These are phyloP conservation scores for Danio choprae DNA, from an alignment of 2,797 vertebrate genomes.

Conservation along the genomic window DNA sequence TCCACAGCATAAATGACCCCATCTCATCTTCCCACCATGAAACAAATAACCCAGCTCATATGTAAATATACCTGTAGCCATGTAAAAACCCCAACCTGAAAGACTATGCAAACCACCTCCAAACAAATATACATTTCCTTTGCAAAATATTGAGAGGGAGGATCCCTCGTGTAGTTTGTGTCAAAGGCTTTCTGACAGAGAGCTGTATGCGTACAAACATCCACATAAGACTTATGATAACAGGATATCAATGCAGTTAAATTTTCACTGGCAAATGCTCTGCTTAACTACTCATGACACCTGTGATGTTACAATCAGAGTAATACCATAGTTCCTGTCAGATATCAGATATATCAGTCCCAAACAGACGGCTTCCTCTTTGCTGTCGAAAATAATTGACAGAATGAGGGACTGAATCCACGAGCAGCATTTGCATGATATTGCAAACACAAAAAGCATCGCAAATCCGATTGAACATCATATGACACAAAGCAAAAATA, in stretches of 20 bases:
- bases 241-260: not conserved
- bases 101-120: constrained; percentile 38
- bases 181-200: not conserved
- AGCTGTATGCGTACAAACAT: not conserved
- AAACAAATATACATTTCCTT: constrained; percentile 50
- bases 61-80: not conserved
- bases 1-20: not conserved
- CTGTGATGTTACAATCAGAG: constrained; percentile 12
- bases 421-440: constrained; percentile 3
- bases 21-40: not conserved
- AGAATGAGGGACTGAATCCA: not conserved
- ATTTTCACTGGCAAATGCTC: constrained; percentile 1
- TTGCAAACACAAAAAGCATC: constrained; percentile 24
- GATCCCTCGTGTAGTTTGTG: not conserved
- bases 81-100: not conserved
- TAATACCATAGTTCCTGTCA: not conserved
- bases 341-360: not conserved
- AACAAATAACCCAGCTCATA: not conserved
- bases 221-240: not conserved
- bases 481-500: constrained; percentile 50
- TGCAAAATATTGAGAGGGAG: constrained; percentile 32
- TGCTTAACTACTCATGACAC: not conserved
- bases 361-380: not conserved
- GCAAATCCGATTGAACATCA: constrained; percentile 38
- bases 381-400: constrained; percentile 2